Conservation (phyloP, 2,113 vertebrate genomes). For the Pontoporia blainvillei region DNA sequence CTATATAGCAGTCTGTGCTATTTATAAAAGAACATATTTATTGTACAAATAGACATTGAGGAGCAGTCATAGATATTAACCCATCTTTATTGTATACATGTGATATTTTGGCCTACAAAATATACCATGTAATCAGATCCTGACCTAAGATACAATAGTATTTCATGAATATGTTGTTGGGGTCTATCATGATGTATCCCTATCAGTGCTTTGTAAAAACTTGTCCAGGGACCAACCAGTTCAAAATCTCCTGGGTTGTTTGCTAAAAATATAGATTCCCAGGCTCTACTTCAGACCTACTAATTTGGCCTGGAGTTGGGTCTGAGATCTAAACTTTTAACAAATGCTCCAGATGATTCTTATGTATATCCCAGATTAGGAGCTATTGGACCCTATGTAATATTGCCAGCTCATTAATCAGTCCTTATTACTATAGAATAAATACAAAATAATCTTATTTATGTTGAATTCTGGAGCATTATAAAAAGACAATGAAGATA, state of each 20-base stretch:
- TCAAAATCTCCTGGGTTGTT: not conserved
- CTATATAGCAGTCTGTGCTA: not conserved
- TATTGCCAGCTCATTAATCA: not conserved
- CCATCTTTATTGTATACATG: not conserved
- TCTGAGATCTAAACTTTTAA: constrained; percentile 51
- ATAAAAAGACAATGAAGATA: not conserved
- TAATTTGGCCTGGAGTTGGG: constrained; percentile 7
- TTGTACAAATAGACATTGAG: not conserved
- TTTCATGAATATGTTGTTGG: not conserved
- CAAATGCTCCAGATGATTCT: constrained; percentile 35
- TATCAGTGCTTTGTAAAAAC: not conserved
- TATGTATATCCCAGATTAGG: not conserved
- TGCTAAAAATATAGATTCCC: constrained; percentile 31
- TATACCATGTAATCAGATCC: not conserved
- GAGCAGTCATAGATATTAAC: not conserved
- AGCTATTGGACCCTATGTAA: not conserved
- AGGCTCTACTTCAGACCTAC: constrained; percentile 28
- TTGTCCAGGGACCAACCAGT: not conserved
- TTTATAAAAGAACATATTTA: not conserved
- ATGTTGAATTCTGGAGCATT: not conserved
- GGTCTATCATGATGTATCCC: not conserved
- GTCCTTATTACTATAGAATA: not conserved
- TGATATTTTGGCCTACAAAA: constrained; percentile 4
- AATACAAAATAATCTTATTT: not conserved
- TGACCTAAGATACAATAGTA: not conserved